Evolutionary conservation across 2,797 vertebrate genomes (phyloP).

Genomic region (Coranthus polyacanthus): DNA sequence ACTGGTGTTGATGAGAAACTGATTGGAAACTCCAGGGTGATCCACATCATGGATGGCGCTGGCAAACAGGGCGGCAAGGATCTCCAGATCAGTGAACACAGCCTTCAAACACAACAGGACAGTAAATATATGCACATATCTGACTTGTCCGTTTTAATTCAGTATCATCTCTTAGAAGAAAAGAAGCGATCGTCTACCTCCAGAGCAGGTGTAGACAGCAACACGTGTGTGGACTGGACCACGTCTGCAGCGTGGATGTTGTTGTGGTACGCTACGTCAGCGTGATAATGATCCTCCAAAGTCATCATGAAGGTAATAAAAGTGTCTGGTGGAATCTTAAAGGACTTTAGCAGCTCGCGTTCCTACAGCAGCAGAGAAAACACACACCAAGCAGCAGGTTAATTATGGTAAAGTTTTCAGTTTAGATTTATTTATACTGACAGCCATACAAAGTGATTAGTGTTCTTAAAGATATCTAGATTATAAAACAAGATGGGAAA

Average conservation of each 20-base stretch:
- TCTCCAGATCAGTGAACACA: conserved; percentile 95
- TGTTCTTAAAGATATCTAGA: no score
- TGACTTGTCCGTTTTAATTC: not conserved
- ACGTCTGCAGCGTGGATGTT: conserved; percentile 94
- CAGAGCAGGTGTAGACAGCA: conserved; percentile 91
- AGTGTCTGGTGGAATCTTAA: conserved; percentile 90
- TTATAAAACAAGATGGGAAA: no score
- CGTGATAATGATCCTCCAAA: conserved; percentile 92
- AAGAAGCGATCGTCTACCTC: conserved; percentile 84
- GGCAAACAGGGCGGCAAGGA: conserved; percentile 93
- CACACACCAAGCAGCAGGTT: not conserved
- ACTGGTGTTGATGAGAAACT: conserved; percentile 98
- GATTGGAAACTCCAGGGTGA: conserved; percentile 95
- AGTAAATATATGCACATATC: conserved; percentile 13
- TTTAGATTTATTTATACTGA: no score
- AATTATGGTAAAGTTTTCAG: conserved; percentile 10
- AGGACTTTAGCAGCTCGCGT: conserved; percentile 92
- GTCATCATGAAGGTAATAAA: conserved; percentile 94
- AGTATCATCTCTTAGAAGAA: no score
- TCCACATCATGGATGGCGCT: conserved; percentile 95
- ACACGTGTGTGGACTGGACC: conserved; percentile 92
- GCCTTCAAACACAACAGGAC: conserved; percentile 80
- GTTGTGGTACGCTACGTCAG: conserved; percentile 94
- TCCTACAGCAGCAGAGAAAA: conserved; percentile 79
- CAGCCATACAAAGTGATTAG: no score